Base-by-base conservation (phyloP, 2,888 invertebrate species). In the Ceraclea dissimilis region DNA sequence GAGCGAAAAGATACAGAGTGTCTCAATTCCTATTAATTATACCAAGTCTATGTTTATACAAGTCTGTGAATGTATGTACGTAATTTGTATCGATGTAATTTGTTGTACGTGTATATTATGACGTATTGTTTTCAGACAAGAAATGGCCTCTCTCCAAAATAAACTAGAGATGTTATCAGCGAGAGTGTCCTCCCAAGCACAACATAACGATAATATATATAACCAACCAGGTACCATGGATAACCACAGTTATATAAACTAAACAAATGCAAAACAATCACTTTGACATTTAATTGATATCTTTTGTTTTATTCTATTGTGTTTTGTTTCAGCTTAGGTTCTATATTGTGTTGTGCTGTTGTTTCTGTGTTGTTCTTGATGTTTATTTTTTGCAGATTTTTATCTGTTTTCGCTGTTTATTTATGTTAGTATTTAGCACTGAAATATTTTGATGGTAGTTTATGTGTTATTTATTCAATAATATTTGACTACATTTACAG, bases 111-210 rank as follows among this genome's bases (percentile, higher is more conserved):
- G 51, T 51, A 17, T 31, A 52, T 26, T 52, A 49, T 57, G 52
- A 33, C 13, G 8, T 19, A 18, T 34, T 33, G 65, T 62, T 62
- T 62, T 19, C 77, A 78, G 78, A 77, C 68, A 86, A 82, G 86
- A 86, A 80, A 82, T 87, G 85, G 86, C 82, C 81, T 81, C 80
- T 79, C 80, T 87, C 83, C 86, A 86, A 82, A 84, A 79, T 84
- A 86, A 84, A 81, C 79, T 87, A 86, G 82, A 84, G 69, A 79
- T 73, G 69, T 78, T 87, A 67, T 77, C 79, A 57, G 71, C 69
- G 64, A 76, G 78, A 56, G 61, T 61, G 50, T 49, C 59, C 63
- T 58, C 39, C 39, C 39, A 39, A 13, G 39, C 39, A 39, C 39
- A 39, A 16, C 16, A 39, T 16, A 39, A 39, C 13, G 39, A 16